These are phyloP conservation scores for Pempheris klunzingeri DNA, from an alignment of 2,797 vertebrate species.

Conservation along the genomic window DNA sequence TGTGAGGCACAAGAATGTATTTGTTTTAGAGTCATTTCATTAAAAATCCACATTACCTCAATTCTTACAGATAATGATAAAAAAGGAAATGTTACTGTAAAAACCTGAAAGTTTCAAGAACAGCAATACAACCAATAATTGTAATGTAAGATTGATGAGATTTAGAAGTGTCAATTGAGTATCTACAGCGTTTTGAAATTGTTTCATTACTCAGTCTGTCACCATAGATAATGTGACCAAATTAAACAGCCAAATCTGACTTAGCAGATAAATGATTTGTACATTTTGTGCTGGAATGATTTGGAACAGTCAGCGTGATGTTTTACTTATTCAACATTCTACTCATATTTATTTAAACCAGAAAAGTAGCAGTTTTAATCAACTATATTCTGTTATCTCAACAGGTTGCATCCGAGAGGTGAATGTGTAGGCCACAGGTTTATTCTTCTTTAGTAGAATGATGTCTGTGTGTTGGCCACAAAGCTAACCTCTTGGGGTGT, in stretches of 20 bases:
- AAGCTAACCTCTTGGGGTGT: neutral
- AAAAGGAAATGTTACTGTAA: neutral
- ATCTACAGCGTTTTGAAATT: too few relatives aligned
- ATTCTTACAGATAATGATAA: neutral
- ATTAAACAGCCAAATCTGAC: neutral
- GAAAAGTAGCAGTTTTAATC: neutral
- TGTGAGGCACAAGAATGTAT: neutral
- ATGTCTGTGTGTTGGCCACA: neutral
- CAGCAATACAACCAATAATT: neutral
- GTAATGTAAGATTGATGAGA: neutral
- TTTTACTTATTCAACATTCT: neutral
- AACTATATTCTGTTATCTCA: neutral
- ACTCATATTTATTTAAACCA: too few relatives aligned
- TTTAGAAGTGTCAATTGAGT: neutral
- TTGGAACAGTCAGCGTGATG: neutral
- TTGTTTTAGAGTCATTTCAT: neutral
- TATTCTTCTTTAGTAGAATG: neutral
- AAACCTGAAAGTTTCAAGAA: neutral
- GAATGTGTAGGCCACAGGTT: neutral
- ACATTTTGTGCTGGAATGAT: neutral
- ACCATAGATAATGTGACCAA: too few relatives aligned
- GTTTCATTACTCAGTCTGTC: too few relatives aligned
- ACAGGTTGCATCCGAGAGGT: neutral
- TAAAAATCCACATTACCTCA: neutral
- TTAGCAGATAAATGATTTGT: neutral